A percentile compares a stretch with the other conserved stretches of the same genome.
Evolutionary conservation across 2,888 invertebrate species (phyloP).

Genomic region (Drosophila nigricruria): DNA sequence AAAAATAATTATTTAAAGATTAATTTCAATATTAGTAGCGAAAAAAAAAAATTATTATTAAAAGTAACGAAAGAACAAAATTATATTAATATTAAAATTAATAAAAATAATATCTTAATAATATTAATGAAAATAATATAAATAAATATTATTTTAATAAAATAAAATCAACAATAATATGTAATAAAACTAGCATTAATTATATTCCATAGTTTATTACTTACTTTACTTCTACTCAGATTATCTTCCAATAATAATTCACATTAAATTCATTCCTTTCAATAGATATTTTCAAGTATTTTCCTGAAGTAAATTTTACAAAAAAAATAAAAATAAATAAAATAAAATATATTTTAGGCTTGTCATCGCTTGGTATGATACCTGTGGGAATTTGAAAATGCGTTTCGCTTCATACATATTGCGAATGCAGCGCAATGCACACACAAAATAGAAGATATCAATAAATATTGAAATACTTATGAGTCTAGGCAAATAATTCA

Average conservation of each 20-base stretch:
- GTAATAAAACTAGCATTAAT: neutral
- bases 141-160: too few relatives aligned
- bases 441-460: conserved; percentile 26
- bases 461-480: conserved; percentile 71
- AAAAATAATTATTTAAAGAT: too few relatives aligned
- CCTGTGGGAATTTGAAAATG: neutral
- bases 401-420: conserved; percentile 7
- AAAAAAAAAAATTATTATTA: too few relatives aligned
- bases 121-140: too few relatives aligned
- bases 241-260: neutral
- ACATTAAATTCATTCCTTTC: neutral
- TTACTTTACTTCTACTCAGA: neutral
- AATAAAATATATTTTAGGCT: conserved; percentile 4
- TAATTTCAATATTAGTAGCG: too few relatives aligned
- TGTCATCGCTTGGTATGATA: neutral
- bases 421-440: conserved; percentile 21
- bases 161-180: neutral
- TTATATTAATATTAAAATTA: too few relatives aligned
- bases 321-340: neutral
- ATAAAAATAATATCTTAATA: too few relatives aligned
- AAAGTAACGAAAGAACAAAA: too few relatives aligned
- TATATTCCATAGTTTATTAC: neutral
- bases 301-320: neutral
- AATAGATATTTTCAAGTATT: neutral
- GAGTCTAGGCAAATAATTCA: conserved; percentile 62